Evolutionary conservation across 2,113 vertebrate species (phyloP).

Genomic region (Todiramphus saurophagus): DNA sequence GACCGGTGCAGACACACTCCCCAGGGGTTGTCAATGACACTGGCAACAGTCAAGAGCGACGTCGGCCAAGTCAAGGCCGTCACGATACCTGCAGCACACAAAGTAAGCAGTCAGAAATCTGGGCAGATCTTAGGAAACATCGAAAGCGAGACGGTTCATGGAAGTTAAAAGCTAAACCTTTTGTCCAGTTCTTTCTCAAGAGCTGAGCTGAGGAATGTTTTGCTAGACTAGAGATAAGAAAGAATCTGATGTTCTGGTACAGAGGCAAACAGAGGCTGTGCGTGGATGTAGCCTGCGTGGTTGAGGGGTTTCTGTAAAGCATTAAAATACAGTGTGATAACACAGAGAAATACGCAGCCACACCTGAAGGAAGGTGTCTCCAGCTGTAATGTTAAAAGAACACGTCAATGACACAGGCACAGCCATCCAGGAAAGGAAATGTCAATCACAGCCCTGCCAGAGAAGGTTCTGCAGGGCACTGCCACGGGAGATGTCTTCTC

Average conservation of each 20-base stretch:
- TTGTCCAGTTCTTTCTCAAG: slow-evolving; percentile 30
- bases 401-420: background rate
- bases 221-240: slow-evolving; percentile 24
- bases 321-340: background rate
- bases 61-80: slow-evolving; percentile 92
- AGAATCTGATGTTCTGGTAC: background rate
- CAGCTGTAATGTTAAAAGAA: background rate
- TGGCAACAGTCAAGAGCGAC: slow-evolving; percentile 86
- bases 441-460: background rate
- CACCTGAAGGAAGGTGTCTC: background rate
- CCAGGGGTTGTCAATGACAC: slow-evolving; percentile 96
- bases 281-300: background rate
- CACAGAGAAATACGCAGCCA: background rate
- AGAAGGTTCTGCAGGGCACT: background rate
- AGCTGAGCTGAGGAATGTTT: background rate
- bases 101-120: background rate
- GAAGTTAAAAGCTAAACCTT: slow-evolving; percentile 2
- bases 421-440: background rate
- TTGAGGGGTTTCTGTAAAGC: background rate
- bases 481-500: background rate
- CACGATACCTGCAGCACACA: slow-evolving; percentile 82
- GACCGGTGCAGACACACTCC: slow-evolving; percentile 93
- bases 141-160: background rate
- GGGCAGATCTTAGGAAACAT: background rate
- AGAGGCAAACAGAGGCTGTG: background rate